phyloP scores from a whole-genome alignment of 2,888 invertebrate species.

The Calliphora vomitoria region DNA sequence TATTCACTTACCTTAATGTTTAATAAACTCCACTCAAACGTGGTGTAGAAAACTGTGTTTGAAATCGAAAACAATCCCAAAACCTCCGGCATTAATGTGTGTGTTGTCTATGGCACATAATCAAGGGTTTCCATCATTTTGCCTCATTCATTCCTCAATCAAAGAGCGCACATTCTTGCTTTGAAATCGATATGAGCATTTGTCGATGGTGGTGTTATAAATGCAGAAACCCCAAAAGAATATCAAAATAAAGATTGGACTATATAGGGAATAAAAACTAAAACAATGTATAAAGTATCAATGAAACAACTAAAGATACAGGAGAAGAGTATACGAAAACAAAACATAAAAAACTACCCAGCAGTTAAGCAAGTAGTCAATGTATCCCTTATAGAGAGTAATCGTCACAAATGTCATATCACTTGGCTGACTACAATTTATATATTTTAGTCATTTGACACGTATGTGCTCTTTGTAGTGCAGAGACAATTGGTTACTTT shows the following conservation, averaged over 20 bases:
- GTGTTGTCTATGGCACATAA: constrained; percentile 25
- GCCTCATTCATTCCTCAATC: constrained; percentile 10
- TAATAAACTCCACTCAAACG: constrained; percentile 1
- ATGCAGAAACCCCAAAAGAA: constrained; percentile 36
- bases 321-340: neutral
- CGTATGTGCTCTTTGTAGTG: too few relatives aligned
- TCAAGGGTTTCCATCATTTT: constrained; percentile 44
- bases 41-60: neutral
- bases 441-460: too few relatives aligned
- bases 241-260: constrained; percentile 14
- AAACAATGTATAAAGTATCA: constrained; percentile 26
- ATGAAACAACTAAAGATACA: constrained; percentile 28
- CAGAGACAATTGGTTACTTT: too few relatives aligned
- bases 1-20: neutral
- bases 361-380: too few relatives aligned
- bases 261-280: neutral
- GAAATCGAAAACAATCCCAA: constrained; percentile 2
- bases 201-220: constrained; percentile 64
- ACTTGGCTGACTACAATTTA: too few relatives aligned
- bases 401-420: too few relatives aligned
- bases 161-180: constrained; percentile 68
- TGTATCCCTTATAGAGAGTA: too few relatives aligned
- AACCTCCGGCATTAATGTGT: constrained; percentile 1
- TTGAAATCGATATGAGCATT: constrained; percentile 71
- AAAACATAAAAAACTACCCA: constrained; percentile 27